A percentile compares a stretch with the other conserved stretches of the same genome.
Evolutionary conservation across 1,140 invertebrate genomes (phyloP).

Genomic region (Drosophila bocki): DNA sequence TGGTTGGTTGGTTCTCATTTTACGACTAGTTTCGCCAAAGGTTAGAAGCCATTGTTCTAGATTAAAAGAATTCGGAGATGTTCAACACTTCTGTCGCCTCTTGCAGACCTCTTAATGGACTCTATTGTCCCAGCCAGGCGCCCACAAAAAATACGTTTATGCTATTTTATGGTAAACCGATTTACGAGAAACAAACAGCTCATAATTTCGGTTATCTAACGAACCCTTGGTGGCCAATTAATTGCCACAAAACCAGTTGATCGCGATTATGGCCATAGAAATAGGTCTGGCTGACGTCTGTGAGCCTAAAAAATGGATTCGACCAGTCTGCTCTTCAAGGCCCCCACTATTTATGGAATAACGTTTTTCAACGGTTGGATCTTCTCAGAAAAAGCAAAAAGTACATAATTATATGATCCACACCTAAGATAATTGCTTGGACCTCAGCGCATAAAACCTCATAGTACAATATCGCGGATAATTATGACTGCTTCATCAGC

Average conservation of each 20-base stretch:
- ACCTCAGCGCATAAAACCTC: conserved; percentile 12
- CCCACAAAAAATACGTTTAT: conserved; percentile 11
- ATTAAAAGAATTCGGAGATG: conserved; percentile 8
- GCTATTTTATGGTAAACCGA: conserved; percentile 19
- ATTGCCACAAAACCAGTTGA: conserved; percentile 42
- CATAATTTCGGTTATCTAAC: conserved; percentile 36
- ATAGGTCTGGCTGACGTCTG: conserved; percentile 47
- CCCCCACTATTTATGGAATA: conserved; percentile 13
- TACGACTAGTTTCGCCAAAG: conserved; percentile 28
- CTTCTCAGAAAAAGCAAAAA: conserved; percentile 8
- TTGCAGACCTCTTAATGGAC: conserved; percentile 14
- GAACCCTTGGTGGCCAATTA: conserved; percentile 47
- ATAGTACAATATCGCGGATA: conserved; percentile 10
- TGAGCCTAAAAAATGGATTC: conserved; percentile 26
- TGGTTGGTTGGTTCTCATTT: conserved; percentile 37
- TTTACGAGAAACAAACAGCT: conserved; percentile 24
- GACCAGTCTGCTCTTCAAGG: conserved; percentile 26
- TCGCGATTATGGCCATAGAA: conserved; percentile 35
- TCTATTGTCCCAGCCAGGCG: conserved; percentile 13
- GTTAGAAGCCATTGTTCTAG: conserved; percentile 47
- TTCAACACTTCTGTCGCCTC: background rate
- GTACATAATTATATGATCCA: conserved; percentile 35
- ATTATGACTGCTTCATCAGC: conserved; percentile 31
- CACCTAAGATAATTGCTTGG: conserved; percentile 36
- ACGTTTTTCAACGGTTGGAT: conserved; percentile 2